These are phyloP conservation scores for Synanthedon tipuliformis DNA, from an alignment of 2,888 invertebrate genomes.

Conservation along the genomic window DNA sequence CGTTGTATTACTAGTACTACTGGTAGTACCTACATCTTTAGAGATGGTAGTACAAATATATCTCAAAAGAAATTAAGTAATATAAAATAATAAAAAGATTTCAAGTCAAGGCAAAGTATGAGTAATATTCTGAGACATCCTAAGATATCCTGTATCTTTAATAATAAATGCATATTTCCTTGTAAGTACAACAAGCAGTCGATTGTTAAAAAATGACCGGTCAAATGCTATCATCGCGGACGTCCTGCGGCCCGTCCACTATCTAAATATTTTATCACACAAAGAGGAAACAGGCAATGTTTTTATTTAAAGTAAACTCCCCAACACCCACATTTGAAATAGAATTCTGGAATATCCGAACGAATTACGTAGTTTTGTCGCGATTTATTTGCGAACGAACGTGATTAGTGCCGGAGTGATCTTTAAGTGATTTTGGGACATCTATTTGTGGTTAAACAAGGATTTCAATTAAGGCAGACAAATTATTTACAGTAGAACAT, in stretches of 20 bases:
- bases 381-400: slow-evolving; percentile 21
- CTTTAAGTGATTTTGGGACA: background rate
- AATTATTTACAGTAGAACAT: too few species aligned
- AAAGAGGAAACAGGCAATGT: slow-evolving; percentile 56
- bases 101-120: too few species aligned
- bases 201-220: slow-evolving; percentile 26
- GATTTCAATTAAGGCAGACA: background rate
- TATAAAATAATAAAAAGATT: too few species aligned
- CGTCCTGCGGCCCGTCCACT: slow-evolving; percentile 37
- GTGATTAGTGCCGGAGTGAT: slow-evolving; percentile 14
- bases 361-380: slow-evolving; percentile 28
- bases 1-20: too few species aligned
- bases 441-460: background rate
- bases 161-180: too few species aligned
- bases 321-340: slow-evolving; percentile 29
- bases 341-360: slow-evolving; percentile 39
- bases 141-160: too few species aligned
- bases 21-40: too few species aligned
- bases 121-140: too few species aligned
- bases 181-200: too few species aligned
- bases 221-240: slow-evolving; percentile 52
- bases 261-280: slow-evolving; percentile 40
- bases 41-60: too few species aligned
- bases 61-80: too few species aligned
- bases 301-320: slow-evolving; percentile 49